Evolutionary conservation across 2,888 invertebrate genomes (phyloP).

Genomic region (Cylloceria caligata): DNA sequence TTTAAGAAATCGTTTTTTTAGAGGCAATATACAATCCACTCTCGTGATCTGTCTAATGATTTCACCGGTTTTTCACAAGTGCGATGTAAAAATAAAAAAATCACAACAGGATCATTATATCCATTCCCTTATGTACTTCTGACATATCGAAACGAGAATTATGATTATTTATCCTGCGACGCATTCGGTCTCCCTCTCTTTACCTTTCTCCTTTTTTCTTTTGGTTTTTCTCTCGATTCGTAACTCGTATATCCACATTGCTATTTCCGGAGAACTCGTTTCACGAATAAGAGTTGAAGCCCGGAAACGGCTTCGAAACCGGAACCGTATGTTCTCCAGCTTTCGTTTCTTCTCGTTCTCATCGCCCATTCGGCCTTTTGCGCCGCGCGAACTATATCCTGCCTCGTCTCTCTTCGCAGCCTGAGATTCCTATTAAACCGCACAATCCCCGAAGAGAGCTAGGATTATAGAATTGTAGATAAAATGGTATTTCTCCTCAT

Average conservation of each 20-base stretch:
- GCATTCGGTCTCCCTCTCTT: constrained; percentile 19
- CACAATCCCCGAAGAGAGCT: constrained; percentile 57
- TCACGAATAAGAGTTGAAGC: constrained; percentile 43
- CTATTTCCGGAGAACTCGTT: constrained; percentile 56
- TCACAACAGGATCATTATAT: no score
- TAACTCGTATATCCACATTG: constrained; percentile 50
- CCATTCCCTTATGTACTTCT: no score
- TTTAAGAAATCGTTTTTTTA: no score
- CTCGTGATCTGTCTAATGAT: no score
- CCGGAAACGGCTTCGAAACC: constrained; percentile 19
- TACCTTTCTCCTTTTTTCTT: neutral
- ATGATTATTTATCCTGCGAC: constrained; percentile 37
- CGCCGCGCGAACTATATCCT: constrained; percentile 11
- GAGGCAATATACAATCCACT: no score
- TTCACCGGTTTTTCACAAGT: no score
- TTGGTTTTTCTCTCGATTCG: constrained; percentile 31
- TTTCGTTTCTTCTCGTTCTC: constrained; percentile 21
- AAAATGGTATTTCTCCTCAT: constrained; percentile 66
- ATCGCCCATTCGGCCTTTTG: constrained; percentile 29
- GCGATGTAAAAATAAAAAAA: no score
- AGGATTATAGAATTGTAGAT: constrained; percentile 67
- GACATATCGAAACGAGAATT: constrained; percentile 42
- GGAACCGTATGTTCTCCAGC: constrained; percentile 34
- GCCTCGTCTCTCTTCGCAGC: constrained; percentile 42
- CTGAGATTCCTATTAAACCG: constrained; percentile 59